Evolutionary conservation across 1,140 invertebrate species (phyloP).

Genomic region (Atta colombica): DNA sequence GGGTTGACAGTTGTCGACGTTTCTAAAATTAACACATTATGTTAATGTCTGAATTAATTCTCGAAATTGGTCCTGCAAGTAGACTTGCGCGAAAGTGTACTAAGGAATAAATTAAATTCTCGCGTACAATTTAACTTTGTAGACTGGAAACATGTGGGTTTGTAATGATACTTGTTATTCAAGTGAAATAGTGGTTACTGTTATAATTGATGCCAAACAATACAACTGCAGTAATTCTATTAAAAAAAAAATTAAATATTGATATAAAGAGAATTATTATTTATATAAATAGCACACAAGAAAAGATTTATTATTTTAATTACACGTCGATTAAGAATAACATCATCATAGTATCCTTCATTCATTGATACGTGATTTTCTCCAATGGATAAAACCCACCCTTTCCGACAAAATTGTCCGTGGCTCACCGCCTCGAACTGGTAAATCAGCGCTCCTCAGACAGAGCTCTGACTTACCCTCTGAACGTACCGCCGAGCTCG

Average conservation of each 20-base stretch:
- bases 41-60: constrained; percentile 23
- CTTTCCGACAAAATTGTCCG: not conserved
- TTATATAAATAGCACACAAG: not conserved
- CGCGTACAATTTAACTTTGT: not conserved
- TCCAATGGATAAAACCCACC: constrained; percentile 1
- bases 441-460: constrained; percentile 65
- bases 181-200: not conserved
- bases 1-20: constrained; percentile 9
- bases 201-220: not conserved
- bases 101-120: constrained; percentile 16
- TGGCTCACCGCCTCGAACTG: constrained; percentile 16
- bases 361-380: constrained; percentile 35
- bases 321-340: constrained; percentile 2
- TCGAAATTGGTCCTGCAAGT: not conserved
- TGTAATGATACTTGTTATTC: not conserved
- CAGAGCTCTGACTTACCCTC: constrained; percentile 68
- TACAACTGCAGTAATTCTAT: not conserved
- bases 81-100: constrained; percentile 4
- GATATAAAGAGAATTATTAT: too few relatives aligned
- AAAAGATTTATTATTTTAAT: not conserved
- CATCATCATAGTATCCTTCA: constrained; percentile 13
- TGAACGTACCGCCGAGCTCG: constrained; percentile 13
- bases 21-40: constrained; percentile 11
- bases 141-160: not conserved
- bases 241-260: not conserved